Evolutionary conservation across 2,888 invertebrate genomes (phyloP).

Genomic region (Pseudolycoriella hygida): DNA sequence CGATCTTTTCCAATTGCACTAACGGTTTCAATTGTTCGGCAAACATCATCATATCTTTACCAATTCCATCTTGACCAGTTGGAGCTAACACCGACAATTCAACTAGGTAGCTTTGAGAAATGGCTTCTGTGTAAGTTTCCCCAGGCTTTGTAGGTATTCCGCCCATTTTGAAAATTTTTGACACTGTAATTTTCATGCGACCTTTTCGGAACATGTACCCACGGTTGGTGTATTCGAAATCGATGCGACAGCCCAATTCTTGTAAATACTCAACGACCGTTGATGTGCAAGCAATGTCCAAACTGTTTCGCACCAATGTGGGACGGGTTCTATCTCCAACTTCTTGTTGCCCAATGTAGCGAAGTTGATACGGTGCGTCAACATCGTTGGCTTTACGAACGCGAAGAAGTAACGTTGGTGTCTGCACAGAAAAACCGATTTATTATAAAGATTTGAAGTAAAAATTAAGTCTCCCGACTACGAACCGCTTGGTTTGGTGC

Average conservation of each 20-base stretch:
- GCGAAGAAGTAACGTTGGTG: constrained; percentile 55
- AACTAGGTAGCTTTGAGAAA: constrained; percentile 84
- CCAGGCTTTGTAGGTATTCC: constrained; percentile 52
- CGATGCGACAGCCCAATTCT: constrained; percentile 77
- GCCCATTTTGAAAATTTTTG: constrained; percentile 77
- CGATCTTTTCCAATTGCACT: constrained; percentile 83
- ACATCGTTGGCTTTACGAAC: constrained; percentile 70
- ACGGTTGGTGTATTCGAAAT: constrained; percentile 85
- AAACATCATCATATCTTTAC: constrained; percentile 88
- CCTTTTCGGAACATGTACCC: constrained; percentile 94
- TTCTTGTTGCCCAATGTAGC: constrained; percentile 85
- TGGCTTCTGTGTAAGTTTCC: constrained; percentile 54
- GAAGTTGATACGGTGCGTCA: constrained; percentile 51
- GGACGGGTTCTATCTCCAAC: constrained; percentile 75
- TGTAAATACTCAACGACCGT: constrained; percentile 82
- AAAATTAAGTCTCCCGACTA: constrained; percentile 1
- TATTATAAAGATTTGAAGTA: not conserved
- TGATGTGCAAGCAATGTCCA: constrained; percentile 82
- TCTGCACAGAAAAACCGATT: constrained; percentile 15
- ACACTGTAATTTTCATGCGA: constrained; percentile 90
- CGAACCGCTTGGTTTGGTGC: constrained; percentile 40
- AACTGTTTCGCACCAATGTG: constrained; percentile 77
- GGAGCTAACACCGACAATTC: constrained; percentile 81
- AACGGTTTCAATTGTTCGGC: constrained; percentile 86
- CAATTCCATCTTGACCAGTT: constrained; percentile 83